These are phyloP conservation scores for Galendromus occidentalis DNA, from an alignment of 1,140 invertebrate genomes.

Conservation along the genomic window DNA sequence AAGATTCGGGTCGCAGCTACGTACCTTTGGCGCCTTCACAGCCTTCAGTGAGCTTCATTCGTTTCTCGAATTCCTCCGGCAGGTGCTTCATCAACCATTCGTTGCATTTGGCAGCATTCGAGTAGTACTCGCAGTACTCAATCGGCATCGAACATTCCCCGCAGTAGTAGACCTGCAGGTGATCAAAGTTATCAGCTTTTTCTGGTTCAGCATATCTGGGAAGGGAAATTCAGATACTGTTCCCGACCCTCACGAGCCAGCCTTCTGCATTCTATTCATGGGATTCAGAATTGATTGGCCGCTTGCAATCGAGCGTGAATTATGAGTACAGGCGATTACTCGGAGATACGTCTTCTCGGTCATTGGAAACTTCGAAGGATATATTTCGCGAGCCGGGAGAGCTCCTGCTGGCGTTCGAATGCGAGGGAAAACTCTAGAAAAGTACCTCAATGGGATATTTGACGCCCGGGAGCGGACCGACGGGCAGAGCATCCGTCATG, in stretches of 20 bases:
- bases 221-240: neutral
- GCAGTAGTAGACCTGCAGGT: conserved; percentile 15
- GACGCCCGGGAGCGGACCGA: conserved; percentile 27
- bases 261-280: too few relatives aligned
- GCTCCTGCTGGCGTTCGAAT: neutral
- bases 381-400: neutral
- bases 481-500: conserved; percentile 15
- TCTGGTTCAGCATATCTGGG: conserved; percentile 10
- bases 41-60: conserved; percentile 35
- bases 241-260: too few relatives aligned
- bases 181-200: conserved; percentile 2
- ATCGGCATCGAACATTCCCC: conserved; percentile 26
- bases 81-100: conserved; percentile 86
- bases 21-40: neutral
- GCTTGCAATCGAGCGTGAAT: too few relatives aligned
- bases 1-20: too few relatives aligned
- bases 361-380: neutral
- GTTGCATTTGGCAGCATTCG: conserved; percentile 90
- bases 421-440: neutral
- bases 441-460: conserved; percentile 60
- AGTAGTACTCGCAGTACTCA: conserved; percentile 93
- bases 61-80: conserved; percentile 73
- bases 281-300: too few relatives aligned
- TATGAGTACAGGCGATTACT: neutral
- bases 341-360: neutral